Base-by-base conservation (phyloP, 2,888 invertebrate species). In the Endotricha flammealis region DNA sequence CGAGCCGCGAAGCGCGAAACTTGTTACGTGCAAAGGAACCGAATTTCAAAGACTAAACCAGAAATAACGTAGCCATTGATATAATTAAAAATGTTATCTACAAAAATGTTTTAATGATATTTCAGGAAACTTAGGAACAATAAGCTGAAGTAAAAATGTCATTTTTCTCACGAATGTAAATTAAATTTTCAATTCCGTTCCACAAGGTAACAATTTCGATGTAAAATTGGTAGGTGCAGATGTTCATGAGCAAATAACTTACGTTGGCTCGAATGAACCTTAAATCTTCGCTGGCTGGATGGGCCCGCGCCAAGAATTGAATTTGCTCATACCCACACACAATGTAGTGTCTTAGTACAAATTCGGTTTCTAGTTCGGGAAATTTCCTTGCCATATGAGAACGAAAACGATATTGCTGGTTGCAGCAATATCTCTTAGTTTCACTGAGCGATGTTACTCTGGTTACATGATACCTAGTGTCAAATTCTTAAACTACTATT, bases 181-280 rank as follows among this genome's bases (percentile, higher is more conserved):
- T 60, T 59, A 69, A 67, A 62, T 68, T 71, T 66, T 57, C 64
- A 69, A 71, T 72, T 70, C 57, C 57, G 58, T 60, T 53, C 53
- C 58, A 63, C 55, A 56, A 64, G 57, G 65, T 64, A 65, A 70
- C 69, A 57, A 71, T 73, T 76, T 71, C 76, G 72, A 71, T 74
- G 68, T 70, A 63, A 71, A 72, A 71, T 71, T 64, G 62, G 63
- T 62, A 54, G 62, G 66, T 69, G 72, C 81, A 80, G 79, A 79
- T 82, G 82, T 79, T 82, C 73, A 69, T 71, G 70, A 72, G 67
- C 69, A 69, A 77, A 80, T 81, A 82, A 78, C 75, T 81, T 75
- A 75, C 66, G 60, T 57, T 58, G 63, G 64, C 65, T 67, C 71
- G 76, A 80, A 77, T 79, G 81, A 81, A 76, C 78, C 67, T 69